phyloP scores from a whole-genome alignment of 2,797 vertebrate genomes.

The Poecilia wingei region DNA sequence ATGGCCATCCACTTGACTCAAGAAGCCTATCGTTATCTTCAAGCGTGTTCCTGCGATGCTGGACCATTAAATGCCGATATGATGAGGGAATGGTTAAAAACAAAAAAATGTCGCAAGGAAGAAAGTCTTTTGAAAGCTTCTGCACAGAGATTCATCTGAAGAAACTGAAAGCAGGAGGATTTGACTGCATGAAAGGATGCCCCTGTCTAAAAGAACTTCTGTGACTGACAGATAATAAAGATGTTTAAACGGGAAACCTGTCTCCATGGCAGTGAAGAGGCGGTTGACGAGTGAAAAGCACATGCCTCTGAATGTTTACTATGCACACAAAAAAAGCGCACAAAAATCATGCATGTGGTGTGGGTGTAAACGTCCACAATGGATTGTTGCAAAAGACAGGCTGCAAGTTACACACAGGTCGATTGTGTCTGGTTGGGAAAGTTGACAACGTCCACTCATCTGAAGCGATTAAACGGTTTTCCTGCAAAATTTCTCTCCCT shows the following conservation, averaged over 20 bases:
- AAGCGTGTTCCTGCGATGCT: constrained; percentile 21
- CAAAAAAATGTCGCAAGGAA: constrained; percentile 60
- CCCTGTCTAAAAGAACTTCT: constrained; percentile 49
- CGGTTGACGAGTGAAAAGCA: constrained; percentile 72
- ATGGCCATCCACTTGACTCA: constrained; percentile 52
- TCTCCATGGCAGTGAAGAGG: constrained; percentile 81
- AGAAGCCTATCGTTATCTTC: constrained; percentile 42
- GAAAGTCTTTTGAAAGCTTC: constrained; percentile 57
- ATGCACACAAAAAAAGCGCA: constrained; percentile 41
- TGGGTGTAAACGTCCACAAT: constrained; percentile 46
- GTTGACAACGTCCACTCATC: constrained; percentile 49
- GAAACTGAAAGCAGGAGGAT: not conserved
- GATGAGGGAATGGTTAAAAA: constrained; percentile 13
- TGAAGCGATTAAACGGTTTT: constrained; percentile 30
- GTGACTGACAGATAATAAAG: constrained; percentile 67
- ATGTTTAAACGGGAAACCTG: constrained; percentile 69
- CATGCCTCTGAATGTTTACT: constrained; percentile 62
- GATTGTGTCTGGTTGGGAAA: constrained; percentile 58
- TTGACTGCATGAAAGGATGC: constrained; percentile 32
- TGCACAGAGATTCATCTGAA: not conserved
- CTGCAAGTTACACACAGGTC: constrained; percentile 52
- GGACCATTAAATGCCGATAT: constrained; percentile 41
- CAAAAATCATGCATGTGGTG: constrained; percentile 33
- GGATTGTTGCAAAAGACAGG: constrained; percentile 33
- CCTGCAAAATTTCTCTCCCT: constrained; percentile 55